Conservation (phyloP, 2,888 invertebrate genomes). For the Lysandra coridon region DNA sequence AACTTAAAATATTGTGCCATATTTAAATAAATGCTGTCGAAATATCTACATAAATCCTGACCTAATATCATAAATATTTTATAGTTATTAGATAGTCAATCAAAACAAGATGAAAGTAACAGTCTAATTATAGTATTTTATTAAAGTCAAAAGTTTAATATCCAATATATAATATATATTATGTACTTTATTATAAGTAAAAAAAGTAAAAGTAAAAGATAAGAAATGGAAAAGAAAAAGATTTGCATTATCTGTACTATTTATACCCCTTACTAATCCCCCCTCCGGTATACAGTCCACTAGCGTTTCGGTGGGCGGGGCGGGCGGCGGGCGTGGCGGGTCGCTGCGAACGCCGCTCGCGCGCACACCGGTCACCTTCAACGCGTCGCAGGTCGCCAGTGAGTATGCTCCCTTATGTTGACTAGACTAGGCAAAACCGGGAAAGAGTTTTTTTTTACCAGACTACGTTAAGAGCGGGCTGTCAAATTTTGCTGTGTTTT, state of each 20-base stretch:
- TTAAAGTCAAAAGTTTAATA: neutral
- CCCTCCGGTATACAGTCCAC: slow-evolving; percentile 51
- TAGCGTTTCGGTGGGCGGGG: slow-evolving; percentile 52
- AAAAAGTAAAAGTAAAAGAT: neutral
- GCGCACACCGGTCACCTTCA: slow-evolving; percentile 74
- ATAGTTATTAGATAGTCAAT: neutral
- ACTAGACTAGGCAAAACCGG: no score
- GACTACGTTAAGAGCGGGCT: no score
- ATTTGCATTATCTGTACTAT: neutral
- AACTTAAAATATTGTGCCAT: neutral
- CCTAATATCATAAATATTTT: neutral
- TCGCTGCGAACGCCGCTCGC: slow-evolving; percentile 74
- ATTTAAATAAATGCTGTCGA: neutral
- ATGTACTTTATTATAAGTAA: neutral
- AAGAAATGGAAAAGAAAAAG: neutral
- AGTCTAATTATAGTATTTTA: no score
- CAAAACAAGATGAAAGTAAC: neutral
- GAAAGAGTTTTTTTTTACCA: no score
- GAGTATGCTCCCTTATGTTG: slow-evolving; percentile 46
- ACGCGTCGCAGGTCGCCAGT: slow-evolving; percentile 74
- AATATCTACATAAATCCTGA: neutral
- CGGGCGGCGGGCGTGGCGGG: slow-evolving; percentile 66
- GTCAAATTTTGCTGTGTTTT: no score
- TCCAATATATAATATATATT: neutral
- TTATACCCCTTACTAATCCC: neutral